Conservation (phyloP, 2,113 vertebrate species). For the Podocnemis expansa region DNA sequence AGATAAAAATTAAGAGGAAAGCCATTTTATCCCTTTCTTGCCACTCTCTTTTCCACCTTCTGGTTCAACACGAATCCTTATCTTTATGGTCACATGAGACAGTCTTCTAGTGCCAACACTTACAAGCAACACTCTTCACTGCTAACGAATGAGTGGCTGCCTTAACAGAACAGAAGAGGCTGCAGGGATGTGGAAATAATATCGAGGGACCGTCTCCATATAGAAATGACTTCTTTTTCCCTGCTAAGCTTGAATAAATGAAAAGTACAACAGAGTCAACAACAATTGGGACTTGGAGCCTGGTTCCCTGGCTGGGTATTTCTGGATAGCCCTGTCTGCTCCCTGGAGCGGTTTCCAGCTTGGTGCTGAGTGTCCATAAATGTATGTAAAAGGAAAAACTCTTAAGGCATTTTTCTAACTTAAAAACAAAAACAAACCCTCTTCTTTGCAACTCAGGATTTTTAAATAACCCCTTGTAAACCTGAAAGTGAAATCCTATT, state of each 20-base stretch:
- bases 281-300: neutral
- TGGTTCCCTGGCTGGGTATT: neutral
- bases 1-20: neutral
- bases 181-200: neutral
- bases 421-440: neutral
- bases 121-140: neutral
- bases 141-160: neutral
- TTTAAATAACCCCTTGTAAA: too few relatives aligned
- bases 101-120: neutral
- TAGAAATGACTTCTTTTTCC: neutral
- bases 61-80: neutral
- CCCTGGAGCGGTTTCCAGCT: neutral
- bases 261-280: neutral
- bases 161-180: neutral
- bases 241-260: too few relatives aligned
- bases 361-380: neutral
- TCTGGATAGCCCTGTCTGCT: neutral
- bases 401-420: neutral
- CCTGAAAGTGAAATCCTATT: neutral
- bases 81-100: neutral
- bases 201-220: neutral
- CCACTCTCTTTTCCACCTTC: neutral
- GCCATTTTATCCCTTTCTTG: neutral
- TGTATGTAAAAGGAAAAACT: neutral
- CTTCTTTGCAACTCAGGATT: neutral